Base-by-base conservation (phyloP, 1,140 invertebrate species). In the Drosophila tropicalis region DNA sequence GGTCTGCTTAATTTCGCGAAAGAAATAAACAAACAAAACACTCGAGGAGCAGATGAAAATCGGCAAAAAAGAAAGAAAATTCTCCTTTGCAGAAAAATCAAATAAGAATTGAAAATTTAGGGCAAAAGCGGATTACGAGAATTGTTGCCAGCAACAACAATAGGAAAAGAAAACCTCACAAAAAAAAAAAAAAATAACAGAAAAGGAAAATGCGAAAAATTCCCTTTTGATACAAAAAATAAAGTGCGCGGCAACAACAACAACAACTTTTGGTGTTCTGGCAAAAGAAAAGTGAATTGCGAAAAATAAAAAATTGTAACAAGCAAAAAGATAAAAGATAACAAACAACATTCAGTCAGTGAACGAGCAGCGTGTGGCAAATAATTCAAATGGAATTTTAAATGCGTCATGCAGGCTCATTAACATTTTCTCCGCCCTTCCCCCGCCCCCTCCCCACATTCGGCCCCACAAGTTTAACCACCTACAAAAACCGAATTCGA, bases 81-180 rank as follows among this genome's bases (percentile, higher is more conserved):
- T 55, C 55, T 40, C 69, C 29, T 29, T 29, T 77, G 77, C 63
- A 62, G 58, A 60, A 73, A 65, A 79, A 76, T 66, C 78, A 81
- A 81, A 76, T 64, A 72, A 65, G 72, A 89, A 87, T 86, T 83
- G 80, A 86, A 86, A 86, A 86, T 83, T 83, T 83, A 67, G 83
- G 79, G 72, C 83, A 74, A 87, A 85, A 79, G 84, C 83, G 83
- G 83, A 87, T 86, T 86, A 86, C 83, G 61, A 76, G 64, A 71
- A 70, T 78, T 77, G 71, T 77, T 77, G 75, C 71, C 73, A 39
- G 70, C 34, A 15, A 57, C 69, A 72, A 72, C 69, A 58, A 64
- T 39, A 69, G 58, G 65, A 76, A 51, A 19, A 12, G 9, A 51
- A 51, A 51, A 3, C 3, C 17, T 10, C 9, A 25, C 2, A 4